phyloP scores from a whole-genome alignment of 1,140 invertebrate genomes.

The Metopolophium dirhodum region DNA sequence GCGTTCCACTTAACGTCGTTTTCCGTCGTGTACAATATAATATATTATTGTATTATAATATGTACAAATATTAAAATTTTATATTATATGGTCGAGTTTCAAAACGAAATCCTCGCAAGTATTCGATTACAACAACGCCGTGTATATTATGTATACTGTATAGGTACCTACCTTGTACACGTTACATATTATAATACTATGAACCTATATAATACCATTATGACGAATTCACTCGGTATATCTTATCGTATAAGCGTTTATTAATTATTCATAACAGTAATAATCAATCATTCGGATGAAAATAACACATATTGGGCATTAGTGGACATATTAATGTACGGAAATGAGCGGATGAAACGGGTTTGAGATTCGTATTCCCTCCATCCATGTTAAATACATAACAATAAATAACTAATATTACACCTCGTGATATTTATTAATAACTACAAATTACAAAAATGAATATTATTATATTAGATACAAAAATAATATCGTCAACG shows the following conservation, averaged over 20 bases:
- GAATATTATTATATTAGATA: not conserved
- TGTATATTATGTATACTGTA: not conserved
- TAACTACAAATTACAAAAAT: not conserved
- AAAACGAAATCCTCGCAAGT: not conserved
- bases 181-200: too few relatives aligned
- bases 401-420: not conserved
- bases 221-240: not conserved
- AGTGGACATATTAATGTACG: not conserved
- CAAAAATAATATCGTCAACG: not conserved
- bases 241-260: not conserved
- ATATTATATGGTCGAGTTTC: not conserved
- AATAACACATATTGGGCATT: not conserved
- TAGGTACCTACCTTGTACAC: too few relatives aligned
- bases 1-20: not conserved
- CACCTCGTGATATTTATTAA: not conserved
- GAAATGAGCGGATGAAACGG: not conserved
- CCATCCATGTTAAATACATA: not conserved
- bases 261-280: not conserved
- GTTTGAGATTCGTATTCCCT: conserved; percentile 5
- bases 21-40: not conserved
- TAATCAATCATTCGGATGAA: not conserved
- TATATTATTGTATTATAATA: not conserved
- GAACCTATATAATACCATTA: not conserved
- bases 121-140: not conserved
- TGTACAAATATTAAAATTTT: not conserved